These are phyloP conservation scores for Gymnoscopelus braueri DNA, from an alignment of 2,797 vertebrate genomes.

Conservation along the genomic window DNA sequence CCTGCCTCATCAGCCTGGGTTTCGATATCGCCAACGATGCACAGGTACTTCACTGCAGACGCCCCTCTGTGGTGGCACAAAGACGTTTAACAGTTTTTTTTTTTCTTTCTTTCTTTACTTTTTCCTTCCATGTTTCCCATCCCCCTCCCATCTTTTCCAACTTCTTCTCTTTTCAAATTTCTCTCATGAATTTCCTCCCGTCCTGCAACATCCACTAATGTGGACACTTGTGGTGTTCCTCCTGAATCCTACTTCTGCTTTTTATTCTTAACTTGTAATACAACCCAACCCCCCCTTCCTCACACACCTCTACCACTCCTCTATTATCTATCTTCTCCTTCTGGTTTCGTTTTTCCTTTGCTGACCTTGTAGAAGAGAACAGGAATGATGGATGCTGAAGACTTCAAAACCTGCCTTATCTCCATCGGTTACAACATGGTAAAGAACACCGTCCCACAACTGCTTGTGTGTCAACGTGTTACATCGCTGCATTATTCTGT, in stretches of 20 bases:
- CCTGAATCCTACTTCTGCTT: conserved; percentile 56
- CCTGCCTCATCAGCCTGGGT: conserved; percentile 99
- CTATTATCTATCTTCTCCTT: conserved; percentile 34
- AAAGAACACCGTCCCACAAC: conserved; percentile 69
- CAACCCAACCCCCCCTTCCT: too few relatives aligned
- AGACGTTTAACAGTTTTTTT: conserved; percentile 72
- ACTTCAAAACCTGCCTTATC: conserved; percentile 99
- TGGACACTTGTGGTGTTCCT: conserved; percentile 61
- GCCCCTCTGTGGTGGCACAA: conserved; percentile 39
- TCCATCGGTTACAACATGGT: conserved; percentile 99
- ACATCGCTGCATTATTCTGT: conserved; percentile 7
- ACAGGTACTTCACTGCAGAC: conserved; percentile 85
- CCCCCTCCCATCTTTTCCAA: conserved; percentile 20
- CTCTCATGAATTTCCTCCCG: conserved; percentile 30
- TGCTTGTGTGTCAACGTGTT: not conserved
- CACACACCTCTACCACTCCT: conserved; percentile 11
- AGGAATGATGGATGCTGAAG: conserved; percentile 98
- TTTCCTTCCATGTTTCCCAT: not conserved
- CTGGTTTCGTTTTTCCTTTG: conserved; percentile 62
- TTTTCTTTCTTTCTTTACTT: conserved; percentile 75
- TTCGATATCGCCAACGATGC: conserved; percentile 99
- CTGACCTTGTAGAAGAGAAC: conserved; percentile 96
- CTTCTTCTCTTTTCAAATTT: not conserved
- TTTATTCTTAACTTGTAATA: conserved; percentile 40
- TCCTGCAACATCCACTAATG: conserved; percentile 45